Base-by-base conservation (phyloP, 2,113 vertebrate species). In the Oryzias woworae region DNA sequence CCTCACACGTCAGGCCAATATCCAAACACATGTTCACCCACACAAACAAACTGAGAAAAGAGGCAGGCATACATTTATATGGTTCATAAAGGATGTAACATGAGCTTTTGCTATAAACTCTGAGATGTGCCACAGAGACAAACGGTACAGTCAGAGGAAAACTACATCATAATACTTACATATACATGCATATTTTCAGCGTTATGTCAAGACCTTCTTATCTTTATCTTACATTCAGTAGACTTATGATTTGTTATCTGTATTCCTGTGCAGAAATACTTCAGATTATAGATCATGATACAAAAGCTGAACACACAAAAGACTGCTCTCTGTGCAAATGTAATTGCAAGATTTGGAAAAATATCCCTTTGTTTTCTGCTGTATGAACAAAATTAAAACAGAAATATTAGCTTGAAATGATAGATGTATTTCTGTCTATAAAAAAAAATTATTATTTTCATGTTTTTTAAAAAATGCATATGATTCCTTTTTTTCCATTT, bases 11-110 rank as follows among this genome's bases (percentile, higher is more conserved):
- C 75, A 78, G 51, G 58, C 55, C 54, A 15, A 64, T 55, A 69
- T 62, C 67, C 28, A 65, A 68, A 78, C 66, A 67, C 59, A 71
- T 48, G 55, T 71, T 63, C 67, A 67, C 51, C 53, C 55, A 82
- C 71, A 76, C 15, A 76, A 53, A 57, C 64, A 66, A 47, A 49
- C 13, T 45, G 14, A 36, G 1, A 54, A 13, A 0, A 20, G 15
- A 53, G 23, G 70, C 46, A 65, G 28, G 56, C 47, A 66, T 55
- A 71, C 31, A 66, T 17, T 56, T 66, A 12, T 50, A 51, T 42
- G 51, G 45, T 3, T 23, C 58, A 71, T 52, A n/a, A 49, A 74
- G 42, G 20, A 24, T 69, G 53, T n/a, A 65, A 60, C 57, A 80
- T 20, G 47, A 42, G 50, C 24, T 26, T 17, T 20, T 28, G 44